phyloP scores from a whole-genome alignment of 2,113 vertebrate genomes.

The Apodemus speciosus region DNA sequence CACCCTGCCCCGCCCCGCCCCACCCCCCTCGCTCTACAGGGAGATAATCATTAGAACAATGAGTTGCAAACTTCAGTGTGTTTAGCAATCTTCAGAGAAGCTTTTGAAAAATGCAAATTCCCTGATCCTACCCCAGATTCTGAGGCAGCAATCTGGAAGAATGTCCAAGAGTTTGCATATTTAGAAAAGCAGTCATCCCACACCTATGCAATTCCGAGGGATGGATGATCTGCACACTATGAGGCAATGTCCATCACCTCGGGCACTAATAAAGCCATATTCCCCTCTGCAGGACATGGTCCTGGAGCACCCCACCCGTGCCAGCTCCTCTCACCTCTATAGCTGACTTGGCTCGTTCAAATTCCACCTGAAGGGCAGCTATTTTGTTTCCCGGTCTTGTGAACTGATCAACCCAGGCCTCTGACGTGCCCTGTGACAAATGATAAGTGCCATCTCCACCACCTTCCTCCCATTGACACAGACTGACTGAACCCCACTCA shows the following conservation, averaged over 20 bases:
- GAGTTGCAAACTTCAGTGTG: not conserved
- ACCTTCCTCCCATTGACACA: not conserved
- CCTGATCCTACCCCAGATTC: not conserved
- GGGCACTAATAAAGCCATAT: not conserved
- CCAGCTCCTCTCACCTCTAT: slow-evolving; percentile 91
- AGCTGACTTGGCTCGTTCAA: slow-evolving; percentile 96
- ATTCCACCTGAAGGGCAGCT: slow-evolving; percentile 89
- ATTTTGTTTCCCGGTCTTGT: slow-evolving; percentile 81
- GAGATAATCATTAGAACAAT: too few relatives aligned
- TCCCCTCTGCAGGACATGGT: not conserved
- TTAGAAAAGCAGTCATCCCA: not conserved
- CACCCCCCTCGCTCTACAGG: not conserved
- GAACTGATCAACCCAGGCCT: slow-evolving; percentile 98
- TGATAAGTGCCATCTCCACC: not conserved
- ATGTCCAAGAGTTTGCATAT: not conserved
- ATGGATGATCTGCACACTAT: not conserved
- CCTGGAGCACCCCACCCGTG: not conserved
- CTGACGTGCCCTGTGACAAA: slow-evolving; percentile 88
- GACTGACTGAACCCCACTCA: not conserved
- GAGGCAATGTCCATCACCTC: not conserved
- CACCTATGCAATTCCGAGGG: not conserved
- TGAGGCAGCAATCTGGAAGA: not conserved
- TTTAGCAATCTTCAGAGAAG: not conserved
- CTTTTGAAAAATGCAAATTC: not conserved
- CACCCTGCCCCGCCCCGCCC: too few relatives aligned